These are phyloP conservation scores for Ceramica pisi DNA, from an alignment of 2,888 invertebrate species.

Conservation along the genomic window DNA sequence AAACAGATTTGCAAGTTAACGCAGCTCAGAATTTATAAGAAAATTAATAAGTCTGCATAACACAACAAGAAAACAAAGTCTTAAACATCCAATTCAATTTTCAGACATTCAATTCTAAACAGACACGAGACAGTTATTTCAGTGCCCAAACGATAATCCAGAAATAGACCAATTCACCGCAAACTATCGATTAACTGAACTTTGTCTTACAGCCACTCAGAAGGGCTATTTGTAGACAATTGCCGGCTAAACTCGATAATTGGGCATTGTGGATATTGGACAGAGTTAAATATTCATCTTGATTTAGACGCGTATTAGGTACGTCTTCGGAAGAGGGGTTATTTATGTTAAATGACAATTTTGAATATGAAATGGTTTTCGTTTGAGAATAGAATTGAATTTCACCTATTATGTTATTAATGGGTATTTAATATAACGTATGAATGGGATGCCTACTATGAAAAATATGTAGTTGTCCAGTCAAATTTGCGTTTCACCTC, in stretches of 20 bases:
- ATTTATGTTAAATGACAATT: slow-evolving; percentile 13
- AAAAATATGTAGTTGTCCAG: too few relatives aligned
- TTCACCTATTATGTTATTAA: background rate
- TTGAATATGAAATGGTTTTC: slow-evolving; percentile 12
- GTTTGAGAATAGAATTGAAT: background rate
- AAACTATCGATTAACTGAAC: slow-evolving; percentile 53
- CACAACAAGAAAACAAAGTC: too few relatives aligned
- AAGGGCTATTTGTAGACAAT: slow-evolving; percentile 48
- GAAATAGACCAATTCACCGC: slow-evolving; percentile 43
- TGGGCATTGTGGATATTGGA: slow-evolving; percentile 40
- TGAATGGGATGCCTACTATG: background rate
- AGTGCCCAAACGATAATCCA: background rate
- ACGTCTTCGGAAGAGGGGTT: background rate
- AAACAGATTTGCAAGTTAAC: too few relatives aligned
- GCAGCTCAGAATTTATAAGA: too few relatives aligned
- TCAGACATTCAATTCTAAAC: background rate
- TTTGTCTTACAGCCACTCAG: slow-evolving; percentile 56
- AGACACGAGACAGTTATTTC: background rate
- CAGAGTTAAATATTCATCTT: slow-evolving; percentile 42
- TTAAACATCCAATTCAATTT: background rate
- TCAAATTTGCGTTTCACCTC: too few relatives aligned
- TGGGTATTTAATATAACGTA: background rate
- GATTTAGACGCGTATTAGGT: slow-evolving; percentile 6
- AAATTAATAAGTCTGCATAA: too few relatives aligned
- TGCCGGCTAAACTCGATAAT: slow-evolving; percentile 39